Percentiles rank a stretch among this genome's conserved stretches.
Conservation (phyloP, 1,140 invertebrate genomes). For the Matsumurasca onukii region DNA sequence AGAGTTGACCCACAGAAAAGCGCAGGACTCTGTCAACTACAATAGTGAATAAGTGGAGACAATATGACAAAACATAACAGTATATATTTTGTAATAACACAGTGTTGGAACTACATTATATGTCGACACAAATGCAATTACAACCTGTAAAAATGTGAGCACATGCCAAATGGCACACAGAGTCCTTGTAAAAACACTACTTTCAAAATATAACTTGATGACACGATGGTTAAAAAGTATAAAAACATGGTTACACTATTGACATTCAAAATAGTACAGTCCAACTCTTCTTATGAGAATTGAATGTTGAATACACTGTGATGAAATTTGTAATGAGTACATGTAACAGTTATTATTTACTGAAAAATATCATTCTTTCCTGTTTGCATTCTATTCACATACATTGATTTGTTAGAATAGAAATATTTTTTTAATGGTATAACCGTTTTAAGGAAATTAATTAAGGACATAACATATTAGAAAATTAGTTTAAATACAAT, state of each 20-base stretch:
- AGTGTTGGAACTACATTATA: neutral
- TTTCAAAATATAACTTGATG: neutral
- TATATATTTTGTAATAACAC: constrained; percentile 26
- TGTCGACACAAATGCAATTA: neutral
- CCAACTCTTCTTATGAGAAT: no score
- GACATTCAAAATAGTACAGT: neutral
- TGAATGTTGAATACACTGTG: no score
- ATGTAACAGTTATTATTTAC: neutral
- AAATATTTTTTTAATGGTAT: no score
- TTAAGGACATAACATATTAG: no score
- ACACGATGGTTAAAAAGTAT: neutral
- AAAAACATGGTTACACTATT: neutral
- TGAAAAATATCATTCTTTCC: neutral
- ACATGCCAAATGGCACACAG: neutral
- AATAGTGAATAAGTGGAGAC: no score
- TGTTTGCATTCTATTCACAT: neutral
- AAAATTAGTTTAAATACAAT: no score
- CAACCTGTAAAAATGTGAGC: constrained; percentile 10
- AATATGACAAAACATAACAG: constrained; percentile 17
- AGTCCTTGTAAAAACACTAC: constrained; percentile 18
- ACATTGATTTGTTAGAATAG: neutral
- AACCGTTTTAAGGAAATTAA: no score
- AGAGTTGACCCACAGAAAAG: neutral
- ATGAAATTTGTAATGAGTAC: neutral
- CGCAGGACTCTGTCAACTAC: no score